These are phyloP conservation scores for Scelioninae gen. 1 DNA, from an alignment of 2,888 invertebrate genomes.

Conservation along the genomic window DNA sequence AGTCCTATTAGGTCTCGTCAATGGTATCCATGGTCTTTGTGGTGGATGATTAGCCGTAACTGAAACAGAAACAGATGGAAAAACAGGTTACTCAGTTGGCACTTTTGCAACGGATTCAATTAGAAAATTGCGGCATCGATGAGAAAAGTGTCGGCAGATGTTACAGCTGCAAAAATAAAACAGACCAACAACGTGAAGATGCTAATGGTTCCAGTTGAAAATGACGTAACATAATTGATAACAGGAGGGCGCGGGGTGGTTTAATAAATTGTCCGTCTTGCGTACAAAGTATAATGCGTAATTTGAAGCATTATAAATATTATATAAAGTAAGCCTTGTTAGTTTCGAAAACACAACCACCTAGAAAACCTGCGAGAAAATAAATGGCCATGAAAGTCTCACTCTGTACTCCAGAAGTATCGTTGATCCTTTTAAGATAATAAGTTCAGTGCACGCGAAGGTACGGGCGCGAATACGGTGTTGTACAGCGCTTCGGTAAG, in stretches of 20 bases:
- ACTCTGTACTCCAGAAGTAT: constrained; percentile 51
- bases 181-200: not conserved
- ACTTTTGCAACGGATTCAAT: constrained; percentile 33
- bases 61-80: constrained; percentile 85
- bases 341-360: constrained; percentile 47
- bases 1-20: constrained; percentile 93
- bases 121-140: constrained; percentile 45
- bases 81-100: constrained; percentile 32
- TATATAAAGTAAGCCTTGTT: constrained; percentile 45
- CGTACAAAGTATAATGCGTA: constrained; percentile 21
- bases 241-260: constrained; percentile 5
- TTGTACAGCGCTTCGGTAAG: constrained; percentile 42
- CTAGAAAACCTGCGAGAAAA: constrained; percentile 26
- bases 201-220: constrained; percentile 20
- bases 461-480: constrained; percentile 35
- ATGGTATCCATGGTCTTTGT: constrained; percentile 97
- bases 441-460: constrained; percentile 57
- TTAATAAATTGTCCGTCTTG: constrained; percentile 34
- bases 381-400: constrained; percentile 48
- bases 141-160: constrained; percentile 22
- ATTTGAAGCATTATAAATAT: constrained; percentile 52
- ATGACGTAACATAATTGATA: constrained; percentile 38
- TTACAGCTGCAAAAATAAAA: constrained; percentile 18
- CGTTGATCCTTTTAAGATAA: constrained; percentile 63
- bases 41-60: constrained; percentile 95